Percentiles rank a stretch among this genome's conserved stretches.
Evolutionary conservation across 64 coral and sea anemone species (phyloP).

Genomic region (Astreopora myriophthalma): DNA sequence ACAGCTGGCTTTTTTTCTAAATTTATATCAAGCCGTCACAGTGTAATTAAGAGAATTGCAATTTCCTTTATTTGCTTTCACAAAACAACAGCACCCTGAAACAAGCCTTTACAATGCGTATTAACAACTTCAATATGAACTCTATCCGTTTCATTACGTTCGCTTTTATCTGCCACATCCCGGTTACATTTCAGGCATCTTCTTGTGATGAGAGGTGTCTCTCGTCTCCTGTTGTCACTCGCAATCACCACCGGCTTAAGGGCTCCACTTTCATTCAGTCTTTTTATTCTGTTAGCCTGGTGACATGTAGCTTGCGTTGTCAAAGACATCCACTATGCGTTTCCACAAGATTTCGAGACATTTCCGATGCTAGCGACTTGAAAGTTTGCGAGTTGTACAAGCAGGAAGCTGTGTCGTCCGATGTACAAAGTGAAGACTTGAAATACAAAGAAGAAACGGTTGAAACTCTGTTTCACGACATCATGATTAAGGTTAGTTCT

Average conservation of each 20-base stretch:
- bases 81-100: too few species aligned
- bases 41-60: too few species aligned
- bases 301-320: neutral
- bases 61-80: too few species aligned
- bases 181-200: neutral
- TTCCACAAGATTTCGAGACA: neutral
- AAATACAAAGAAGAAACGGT: neutral
- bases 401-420: neutral
- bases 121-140: neutral
- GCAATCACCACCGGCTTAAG: neutral
- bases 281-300: neutral
- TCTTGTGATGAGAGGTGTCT: neutral
- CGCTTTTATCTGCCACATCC: neutral
- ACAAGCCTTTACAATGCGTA: too few species aligned
- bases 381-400: conserved; percentile 5
- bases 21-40: too few species aligned
- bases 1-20: too few species aligned
- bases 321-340: conserved; percentile 21
- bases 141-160: neutral
- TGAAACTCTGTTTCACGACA: neutral
- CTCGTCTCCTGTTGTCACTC: neutral
- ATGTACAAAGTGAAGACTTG: neutral
- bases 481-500: neutral
- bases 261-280: neutral
- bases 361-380: neutral